Evolutionary conservation across 2,888 invertebrate species (phyloP).

Genomic region (Acleris emargana): DNA sequence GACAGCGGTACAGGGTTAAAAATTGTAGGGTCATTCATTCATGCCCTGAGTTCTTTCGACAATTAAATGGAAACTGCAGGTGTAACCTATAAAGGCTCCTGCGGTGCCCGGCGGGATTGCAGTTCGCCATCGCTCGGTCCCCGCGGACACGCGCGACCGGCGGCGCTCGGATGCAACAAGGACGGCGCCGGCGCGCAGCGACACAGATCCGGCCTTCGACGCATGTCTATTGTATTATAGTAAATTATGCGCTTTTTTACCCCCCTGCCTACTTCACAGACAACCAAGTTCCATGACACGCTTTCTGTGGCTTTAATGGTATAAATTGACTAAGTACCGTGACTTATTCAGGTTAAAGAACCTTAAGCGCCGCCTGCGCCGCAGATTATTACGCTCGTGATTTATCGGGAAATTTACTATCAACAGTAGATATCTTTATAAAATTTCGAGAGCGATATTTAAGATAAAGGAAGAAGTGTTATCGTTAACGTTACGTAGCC

Average conservation of each 20-base stretch:
- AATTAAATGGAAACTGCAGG: too few relatives aligned
- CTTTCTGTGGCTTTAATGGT: conserved; percentile 62
- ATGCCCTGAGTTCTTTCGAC: too few relatives aligned
- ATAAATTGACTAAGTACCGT: conserved; percentile 29
- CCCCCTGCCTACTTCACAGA: conserved; percentile 49
- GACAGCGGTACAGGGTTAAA: too few relatives aligned
- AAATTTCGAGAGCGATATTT: conserved; percentile 18
- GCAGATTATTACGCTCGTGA: conserved; percentile 10
- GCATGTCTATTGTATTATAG: conserved; percentile 62
- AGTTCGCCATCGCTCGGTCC: conserved; percentile 17
- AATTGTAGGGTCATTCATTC: too few relatives aligned
- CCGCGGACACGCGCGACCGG: conserved; percentile 47
- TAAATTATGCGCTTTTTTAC: conserved; percentile 69
- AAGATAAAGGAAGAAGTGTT: conserved; percentile 30
- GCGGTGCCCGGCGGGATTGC: not conserved
- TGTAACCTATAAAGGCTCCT: too few relatives aligned
- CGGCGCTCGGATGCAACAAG: conserved; percentile 55
- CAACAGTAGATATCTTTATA: not conserved
- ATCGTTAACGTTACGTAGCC: conserved; percentile 25
- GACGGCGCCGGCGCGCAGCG: conserved; percentile 45
- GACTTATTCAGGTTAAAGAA: conserved; percentile 25
- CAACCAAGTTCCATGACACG: conserved; percentile 65
- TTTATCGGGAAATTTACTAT: conserved; percentile 5
- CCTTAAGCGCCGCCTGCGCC: conserved; percentile 7
- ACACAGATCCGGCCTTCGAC: conserved; percentile 57